phyloP scores from a whole-genome alignment of 37 sponge, comb jelly and placozoan genomes.

The Mnemiopsis leidyi region DNA sequence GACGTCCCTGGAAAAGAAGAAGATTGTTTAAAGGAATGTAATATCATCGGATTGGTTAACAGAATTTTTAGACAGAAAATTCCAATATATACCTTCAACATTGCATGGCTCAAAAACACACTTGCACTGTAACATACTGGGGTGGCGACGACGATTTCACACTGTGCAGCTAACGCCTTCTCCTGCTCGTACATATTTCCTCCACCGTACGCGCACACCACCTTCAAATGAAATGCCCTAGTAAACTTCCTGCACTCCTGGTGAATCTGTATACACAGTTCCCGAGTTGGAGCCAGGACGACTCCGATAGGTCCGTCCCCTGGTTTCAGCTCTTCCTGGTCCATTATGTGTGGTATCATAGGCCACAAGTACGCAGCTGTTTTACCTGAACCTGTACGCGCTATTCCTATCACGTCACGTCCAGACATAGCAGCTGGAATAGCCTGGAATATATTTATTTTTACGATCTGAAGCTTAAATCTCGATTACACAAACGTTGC shows the following conservation, averaged over 20 bases:
- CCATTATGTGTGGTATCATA: slow-evolving; percentile 20
- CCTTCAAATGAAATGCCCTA: slow-evolving; percentile 80
- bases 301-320: slow-evolving; percentile 97
- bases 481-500: too few relatives aligned
- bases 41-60: too few relatives aligned
- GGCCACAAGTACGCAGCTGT: slow-evolving; percentile 85
- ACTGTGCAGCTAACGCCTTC: slow-evolving; percentile 85
- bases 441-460: slow-evolving; percentile 66
- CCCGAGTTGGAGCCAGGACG: slow-evolving; percentile 94
- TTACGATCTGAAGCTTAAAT: too few relatives aligned
- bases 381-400: slow-evolving; percentile 97
- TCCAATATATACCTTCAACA: too few relatives aligned
- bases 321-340: slow-evolving; percentile 80
- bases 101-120: too few relatives aligned
- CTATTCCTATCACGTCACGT: slow-evolving; percentile 94
- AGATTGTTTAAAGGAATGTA: too few relatives aligned
- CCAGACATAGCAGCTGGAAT: slow-evolving; percentile 78
- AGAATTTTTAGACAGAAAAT: too few relatives aligned
- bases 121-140: slow-evolving; percentile 72
- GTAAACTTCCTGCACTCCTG: slow-evolving; percentile 86
- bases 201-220: slow-evolving; percentile 84
- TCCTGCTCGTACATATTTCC: slow-evolving; percentile 91
- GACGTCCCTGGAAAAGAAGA: slow-evolving; percentile 74
- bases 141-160: slow-evolving; percentile 93
- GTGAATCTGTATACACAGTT: slow-evolving; percentile 96